Percentiles rank a stretch among this genome's conserved stretches.
Conservation (phyloP, 2,888 invertebrate genomes). For the Cyaniris semiargus region DNA sequence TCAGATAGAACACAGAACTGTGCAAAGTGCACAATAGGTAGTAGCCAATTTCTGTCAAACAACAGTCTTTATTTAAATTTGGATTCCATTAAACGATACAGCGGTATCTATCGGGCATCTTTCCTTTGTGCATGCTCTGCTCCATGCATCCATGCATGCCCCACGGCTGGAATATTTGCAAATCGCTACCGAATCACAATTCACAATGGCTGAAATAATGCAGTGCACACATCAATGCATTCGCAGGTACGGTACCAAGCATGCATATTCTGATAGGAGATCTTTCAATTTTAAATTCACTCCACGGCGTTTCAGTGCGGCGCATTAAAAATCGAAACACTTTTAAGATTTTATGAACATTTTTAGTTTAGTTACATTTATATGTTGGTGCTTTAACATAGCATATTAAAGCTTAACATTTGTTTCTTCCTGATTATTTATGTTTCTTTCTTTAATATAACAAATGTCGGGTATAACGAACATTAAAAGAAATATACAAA, state of each 20-base stretch:
- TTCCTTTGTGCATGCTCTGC: slow-evolving; percentile 13
- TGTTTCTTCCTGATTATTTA: neutral
- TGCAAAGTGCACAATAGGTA: neutral
- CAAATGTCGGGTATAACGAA: neutral
- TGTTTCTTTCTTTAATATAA: neutral
- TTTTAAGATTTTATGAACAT: neutral
- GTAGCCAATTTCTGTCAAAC: neutral
- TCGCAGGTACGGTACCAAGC: slow-evolving; percentile 48
- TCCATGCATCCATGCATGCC: slow-evolving; percentile 6
- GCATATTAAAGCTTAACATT: neutral
- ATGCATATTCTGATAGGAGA: slow-evolving; percentile 21
- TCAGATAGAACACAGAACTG: neutral
- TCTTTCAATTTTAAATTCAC: slow-evolving; percentile 21
- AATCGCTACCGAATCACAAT: slow-evolving; percentile 41
- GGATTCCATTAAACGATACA: slow-evolving; percentile 28
- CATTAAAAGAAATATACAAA: slow-evolving; percentile 57
- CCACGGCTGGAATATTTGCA: slow-evolving; percentile 41
- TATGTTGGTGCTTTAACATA: neutral
- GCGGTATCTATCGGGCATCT: slow-evolving; percentile 15
- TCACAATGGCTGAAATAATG: slow-evolving; percentile 50
- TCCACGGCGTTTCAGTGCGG: neutral
- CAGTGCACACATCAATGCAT: slow-evolving; percentile 47
- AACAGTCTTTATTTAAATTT: slow-evolving; percentile 24
- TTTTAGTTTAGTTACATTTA: neutral
- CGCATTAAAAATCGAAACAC: slow-evolving; percentile 10